Percentiles rank a stretch among this genome's conserved stretches.
phyloP scores from a whole-genome alignment of 2,113 vertebrate genomes.

The Passer montanus region DNA sequence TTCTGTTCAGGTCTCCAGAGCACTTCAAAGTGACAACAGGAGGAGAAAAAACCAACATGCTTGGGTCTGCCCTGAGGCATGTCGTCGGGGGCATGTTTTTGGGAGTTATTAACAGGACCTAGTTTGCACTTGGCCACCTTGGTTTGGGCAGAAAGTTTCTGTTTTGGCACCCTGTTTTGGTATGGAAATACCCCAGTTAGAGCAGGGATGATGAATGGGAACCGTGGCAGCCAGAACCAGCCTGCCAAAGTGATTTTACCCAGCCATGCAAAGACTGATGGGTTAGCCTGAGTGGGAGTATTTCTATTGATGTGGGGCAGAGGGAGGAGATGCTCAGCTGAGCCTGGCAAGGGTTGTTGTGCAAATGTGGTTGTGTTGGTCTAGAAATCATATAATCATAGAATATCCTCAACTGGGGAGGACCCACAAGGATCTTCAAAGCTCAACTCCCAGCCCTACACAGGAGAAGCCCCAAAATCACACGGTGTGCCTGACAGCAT shows the following conservation, averaged over 20 bases:
- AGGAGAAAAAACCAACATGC: background rate
- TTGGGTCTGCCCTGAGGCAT: background rate
- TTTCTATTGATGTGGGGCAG: background rate
- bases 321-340: background rate
- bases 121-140: background rate
- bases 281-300: background rate
- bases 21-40: background rate
- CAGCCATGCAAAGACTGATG: background rate
- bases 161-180: background rate
- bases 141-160: background rate
- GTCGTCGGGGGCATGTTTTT: fast-evolving
- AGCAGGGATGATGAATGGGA: background rate
- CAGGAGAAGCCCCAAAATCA: background rate
- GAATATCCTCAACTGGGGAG: background rate
- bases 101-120: background rate
- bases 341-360: fast-evolving
- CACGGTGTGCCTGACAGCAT: background rate
- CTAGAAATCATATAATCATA: background rate
- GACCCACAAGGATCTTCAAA: background rate
- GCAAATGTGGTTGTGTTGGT: background rate
- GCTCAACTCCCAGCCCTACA: background rate
- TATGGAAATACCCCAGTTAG: background rate
- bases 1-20: background rate
- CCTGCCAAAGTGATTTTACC: background rate
- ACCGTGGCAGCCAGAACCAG: background rate